phyloP scores from a whole-genome alignment of 2,113 vertebrate genomes.

The Pycnonotus jocosus region DNA sequence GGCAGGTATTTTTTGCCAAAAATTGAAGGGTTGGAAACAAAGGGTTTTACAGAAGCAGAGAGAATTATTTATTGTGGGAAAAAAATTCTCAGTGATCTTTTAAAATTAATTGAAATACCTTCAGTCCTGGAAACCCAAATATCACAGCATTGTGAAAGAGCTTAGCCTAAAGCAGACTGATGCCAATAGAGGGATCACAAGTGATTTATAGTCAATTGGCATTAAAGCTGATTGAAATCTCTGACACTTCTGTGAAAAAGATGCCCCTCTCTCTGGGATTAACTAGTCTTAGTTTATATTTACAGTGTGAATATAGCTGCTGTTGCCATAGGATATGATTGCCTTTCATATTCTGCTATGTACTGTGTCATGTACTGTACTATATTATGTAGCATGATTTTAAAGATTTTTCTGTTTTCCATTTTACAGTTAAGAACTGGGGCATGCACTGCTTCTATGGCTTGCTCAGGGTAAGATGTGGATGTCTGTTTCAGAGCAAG shows the following conservation, averaged over 20 bases:
- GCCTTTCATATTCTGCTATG: neutral
- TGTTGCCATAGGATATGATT: conserved; percentile 18
- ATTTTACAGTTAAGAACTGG: conserved; percentile 20
- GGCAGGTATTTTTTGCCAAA: conserved; percentile 3
- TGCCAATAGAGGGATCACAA: conserved; percentile 25
- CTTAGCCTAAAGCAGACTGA: conserved; percentile 37
- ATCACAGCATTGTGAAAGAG: conserved; percentile 11
- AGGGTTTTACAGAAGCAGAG: neutral
- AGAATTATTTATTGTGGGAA: conserved; percentile 28
- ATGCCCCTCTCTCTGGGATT: conserved; percentile 7
- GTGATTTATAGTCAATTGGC: conserved; percentile 52
- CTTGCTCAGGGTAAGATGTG: conserved; percentile 3
- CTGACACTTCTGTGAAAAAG: conserved; percentile 41
- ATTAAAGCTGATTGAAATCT: conserved; percentile 34
- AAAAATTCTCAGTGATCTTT: conserved; percentile 12
- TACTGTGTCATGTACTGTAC: neutral
- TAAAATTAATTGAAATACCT: conserved; percentile 50
- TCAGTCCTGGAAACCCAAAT: conserved; percentile 3
- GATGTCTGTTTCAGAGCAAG: conserved; percentile 35
- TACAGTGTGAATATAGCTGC: conserved; percentile 8
- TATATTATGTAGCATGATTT: neutral
- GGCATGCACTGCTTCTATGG: neutral
- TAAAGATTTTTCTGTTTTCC: conserved; percentile 47
- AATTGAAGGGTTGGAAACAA: conserved; percentile 11
- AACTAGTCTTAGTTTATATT: conserved; percentile 48